Evolutionary conservation across 2,113 vertebrate species (phyloP).

Genomic region (Astur gentilis): DNA sequence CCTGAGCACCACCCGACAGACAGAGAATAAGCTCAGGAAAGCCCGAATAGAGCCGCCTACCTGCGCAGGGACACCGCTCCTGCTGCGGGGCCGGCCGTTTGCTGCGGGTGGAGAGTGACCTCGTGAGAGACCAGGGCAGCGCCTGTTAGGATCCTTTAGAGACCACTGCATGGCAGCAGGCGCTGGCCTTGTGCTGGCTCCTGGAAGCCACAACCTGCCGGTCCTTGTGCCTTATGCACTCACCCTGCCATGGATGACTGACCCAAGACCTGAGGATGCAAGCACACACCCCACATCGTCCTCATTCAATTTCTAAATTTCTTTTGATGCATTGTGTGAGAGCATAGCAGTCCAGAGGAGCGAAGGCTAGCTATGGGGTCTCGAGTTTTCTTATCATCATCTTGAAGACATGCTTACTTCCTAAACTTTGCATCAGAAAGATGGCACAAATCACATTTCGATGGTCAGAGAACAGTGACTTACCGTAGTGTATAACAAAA

Average conservation of each 20-base stretch:
- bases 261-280: not conserved
- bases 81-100: fast-evolving
- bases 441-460: not conserved
- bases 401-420: not conserved
- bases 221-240: not conserved
- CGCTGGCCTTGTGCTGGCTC: not conserved
- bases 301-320: too few species aligned
- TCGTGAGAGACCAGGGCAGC: not conserved
- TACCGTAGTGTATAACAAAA: not conserved
- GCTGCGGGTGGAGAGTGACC: not conserved
- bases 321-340: not conserved
- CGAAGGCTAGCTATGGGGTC: not conserved
- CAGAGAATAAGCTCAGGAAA: not conserved
- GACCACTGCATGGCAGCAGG: not conserved
- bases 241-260: not conserved
- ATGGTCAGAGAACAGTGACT: not conserved
- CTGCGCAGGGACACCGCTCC: fast-evolving
- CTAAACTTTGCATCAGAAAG: not conserved
- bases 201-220: not conserved
- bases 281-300: not conserved
- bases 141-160: not conserved
- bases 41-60: fast-evolving
- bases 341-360: not conserved
- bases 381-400: not conserved
- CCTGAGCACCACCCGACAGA: not conserved